Base-by-base conservation (phyloP, 2,113 vertebrate genomes). In the Catharus bicknelli region DNA sequence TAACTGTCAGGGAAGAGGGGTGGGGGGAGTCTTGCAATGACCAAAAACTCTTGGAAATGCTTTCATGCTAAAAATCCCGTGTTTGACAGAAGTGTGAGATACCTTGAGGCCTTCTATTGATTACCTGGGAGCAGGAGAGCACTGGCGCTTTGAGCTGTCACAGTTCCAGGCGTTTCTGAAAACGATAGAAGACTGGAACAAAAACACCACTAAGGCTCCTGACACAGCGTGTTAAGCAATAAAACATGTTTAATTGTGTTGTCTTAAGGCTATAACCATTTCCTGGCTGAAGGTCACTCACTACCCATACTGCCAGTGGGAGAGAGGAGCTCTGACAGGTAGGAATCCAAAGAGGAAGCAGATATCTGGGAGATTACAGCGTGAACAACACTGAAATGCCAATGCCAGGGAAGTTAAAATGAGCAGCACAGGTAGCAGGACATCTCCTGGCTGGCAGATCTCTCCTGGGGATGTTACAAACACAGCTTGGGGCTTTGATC, bases 41-140 rank as follows among this genome's bases (percentile, higher is more conserved):
- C 69, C 51, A 74, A 86, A 91, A 66, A 45, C 61, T 15, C 91
- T 68, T 18, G 85, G 73, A 64, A 95, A 90, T 19, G 38, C 80
- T 86, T 80, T 63, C 84, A 55, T 51, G 70, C 61, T 53, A 88
- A 95, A 76, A 91, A 66, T 30, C 92, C 84, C 13, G 1, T 64
- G 74, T 93, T 90, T 96, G 96, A 96, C 93, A 77, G 80, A 51
- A 91, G 88, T 10, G 26, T 64, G 90, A 95, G 95, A 90, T 92
- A 86, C 94, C 91, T 93, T 57, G 94, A 94, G 93, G 94, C 86
- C 91, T 93, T 50, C 68, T 92, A 90, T 92, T 88, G 95, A 96
- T 95, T 78, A 82, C 82, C 92, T 94, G 64, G 53, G 66, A 95
- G 88, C 83, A 91, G 85, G 69, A 83, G 83, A 59, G 78, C 92